Evolutionary conservation across 2,113 vertebrate genomes (phyloP).

Genomic region (Alaudala cheleensis): DNA sequence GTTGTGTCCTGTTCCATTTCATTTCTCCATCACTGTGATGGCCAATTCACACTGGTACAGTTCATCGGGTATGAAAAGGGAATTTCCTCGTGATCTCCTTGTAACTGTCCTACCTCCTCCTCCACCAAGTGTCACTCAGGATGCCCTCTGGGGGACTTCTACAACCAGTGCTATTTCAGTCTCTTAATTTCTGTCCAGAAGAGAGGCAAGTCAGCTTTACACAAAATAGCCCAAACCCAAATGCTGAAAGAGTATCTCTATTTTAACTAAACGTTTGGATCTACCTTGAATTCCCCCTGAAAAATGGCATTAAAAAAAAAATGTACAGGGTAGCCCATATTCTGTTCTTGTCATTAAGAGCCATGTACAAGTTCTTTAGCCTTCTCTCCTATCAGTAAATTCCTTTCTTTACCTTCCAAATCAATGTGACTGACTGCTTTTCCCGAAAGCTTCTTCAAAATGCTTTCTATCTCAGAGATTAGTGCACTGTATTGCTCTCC

Average conservation of each 20-base stretch:
- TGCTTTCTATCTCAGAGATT: background rate
- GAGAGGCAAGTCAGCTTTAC: background rate
- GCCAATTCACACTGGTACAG: background rate
- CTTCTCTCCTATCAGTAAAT: background rate
- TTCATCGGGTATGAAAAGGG: background rate
- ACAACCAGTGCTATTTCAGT: background rate
- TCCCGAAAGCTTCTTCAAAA: background rate
- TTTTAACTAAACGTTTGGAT: background rate
- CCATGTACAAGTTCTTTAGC: background rate
- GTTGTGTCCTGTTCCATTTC: background rate
- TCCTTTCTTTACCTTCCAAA: background rate
- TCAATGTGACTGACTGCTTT: background rate
- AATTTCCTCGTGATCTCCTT: fast-evolving
- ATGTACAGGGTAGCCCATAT: background rate
- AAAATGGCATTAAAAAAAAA: background rate
- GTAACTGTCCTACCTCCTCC: background rate
- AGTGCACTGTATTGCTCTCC: background rate
- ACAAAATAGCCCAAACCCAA: background rate
- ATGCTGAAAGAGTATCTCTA: background rate
- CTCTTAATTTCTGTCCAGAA: background rate
- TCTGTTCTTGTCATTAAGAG: background rate
- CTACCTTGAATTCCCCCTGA: background rate
- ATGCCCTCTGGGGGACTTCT: background rate
- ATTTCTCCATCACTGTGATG: background rate
- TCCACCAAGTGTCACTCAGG: background rate